A percentile compares a stretch with the other conserved stretches of the same genome.
Conservation (phyloP, 2,113 vertebrate species). For the Ahaetulla prasina region DNA sequence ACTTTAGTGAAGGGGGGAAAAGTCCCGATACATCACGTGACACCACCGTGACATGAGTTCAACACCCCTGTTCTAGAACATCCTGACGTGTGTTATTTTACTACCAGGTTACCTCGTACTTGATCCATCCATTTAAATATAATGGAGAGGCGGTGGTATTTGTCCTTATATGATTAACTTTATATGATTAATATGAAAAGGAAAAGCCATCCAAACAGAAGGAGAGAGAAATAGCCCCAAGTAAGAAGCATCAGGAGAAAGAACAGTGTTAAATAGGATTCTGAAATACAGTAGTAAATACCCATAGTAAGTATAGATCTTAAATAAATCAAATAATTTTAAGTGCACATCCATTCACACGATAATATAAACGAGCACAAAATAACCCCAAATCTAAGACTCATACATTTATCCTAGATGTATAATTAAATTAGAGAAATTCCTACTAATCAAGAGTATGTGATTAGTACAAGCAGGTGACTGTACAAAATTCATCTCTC, state of each 20-base stretch:
- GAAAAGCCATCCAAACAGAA: too few relatives aligned
- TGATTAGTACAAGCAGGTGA: too few relatives aligned
- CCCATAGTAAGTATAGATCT: background rate
- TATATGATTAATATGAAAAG: background rate
- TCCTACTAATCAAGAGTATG: background rate
- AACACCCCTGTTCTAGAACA: background rate
- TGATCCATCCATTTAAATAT: background rate
- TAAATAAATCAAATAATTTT: background rate
- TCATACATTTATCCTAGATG: background rate
- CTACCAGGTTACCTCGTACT: background rate
- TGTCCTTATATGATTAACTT: background rate
- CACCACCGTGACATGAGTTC: too few relatives aligned
- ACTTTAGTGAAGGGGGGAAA: too few relatives aligned
- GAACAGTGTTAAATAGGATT: background rate
- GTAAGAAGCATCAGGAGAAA: background rate
- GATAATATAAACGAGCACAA: background rate
- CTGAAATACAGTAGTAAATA: background rate
- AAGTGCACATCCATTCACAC: background rate
- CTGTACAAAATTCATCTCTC: background rate
- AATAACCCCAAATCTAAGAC: background rate
- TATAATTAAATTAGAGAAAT: background rate
- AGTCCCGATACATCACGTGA: too few relatives aligned
- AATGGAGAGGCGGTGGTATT: background rate
- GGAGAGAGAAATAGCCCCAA: background rate
- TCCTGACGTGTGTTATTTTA: background rate